phyloP scores from a whole-genome alignment of 2,888 invertebrate species.

The Andrena praecox region DNA sequence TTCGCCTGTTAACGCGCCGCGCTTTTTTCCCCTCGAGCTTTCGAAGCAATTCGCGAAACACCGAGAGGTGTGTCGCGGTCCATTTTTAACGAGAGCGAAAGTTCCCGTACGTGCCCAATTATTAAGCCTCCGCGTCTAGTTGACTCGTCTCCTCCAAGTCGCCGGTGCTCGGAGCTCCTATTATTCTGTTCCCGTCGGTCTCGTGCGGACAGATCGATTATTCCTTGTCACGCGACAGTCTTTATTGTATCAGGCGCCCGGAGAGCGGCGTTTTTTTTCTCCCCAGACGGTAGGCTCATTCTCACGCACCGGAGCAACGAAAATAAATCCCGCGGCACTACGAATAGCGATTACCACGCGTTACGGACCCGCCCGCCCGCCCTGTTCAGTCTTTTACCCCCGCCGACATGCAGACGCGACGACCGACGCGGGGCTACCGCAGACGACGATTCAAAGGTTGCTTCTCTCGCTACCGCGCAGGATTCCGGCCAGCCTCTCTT shows the following conservation, averaged over 20 bases:
- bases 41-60: too few relatives aligned
- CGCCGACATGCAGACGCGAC: constrained; percentile 30
- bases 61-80: too few relatives aligned
- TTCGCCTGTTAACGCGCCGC: not conserved
- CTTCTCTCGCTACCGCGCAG: constrained; percentile 43
- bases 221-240: not conserved
- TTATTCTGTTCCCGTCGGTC: not conserved
- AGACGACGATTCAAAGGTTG: constrained; percentile 54
- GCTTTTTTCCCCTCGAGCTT: not conserved
- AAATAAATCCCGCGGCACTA: constrained; percentile 66
- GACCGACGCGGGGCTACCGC: constrained; percentile 42
- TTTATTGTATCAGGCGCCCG: not conserved
- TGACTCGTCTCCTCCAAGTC: too few relatives aligned
- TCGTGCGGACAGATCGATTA: constrained; percentile 8
- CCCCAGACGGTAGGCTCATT: constrained; percentile 38
- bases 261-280: constrained; percentile 14
- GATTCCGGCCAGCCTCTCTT: constrained; percentile 69
- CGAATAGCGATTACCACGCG: constrained; percentile 65
- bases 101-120: too few relatives aligned
- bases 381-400: constrained; percentile 38
- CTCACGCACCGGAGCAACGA: constrained; percentile 57
- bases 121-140: too few relatives aligned
- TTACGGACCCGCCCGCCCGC: constrained; percentile 47
- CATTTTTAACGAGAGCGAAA: too few relatives aligned
- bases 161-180: not conserved